Percentiles rank a stretch among this genome's conserved stretches.
Conservation (phyloP, 2,113 vertebrate genomes). For the Talpa occidentalis region DNA sequence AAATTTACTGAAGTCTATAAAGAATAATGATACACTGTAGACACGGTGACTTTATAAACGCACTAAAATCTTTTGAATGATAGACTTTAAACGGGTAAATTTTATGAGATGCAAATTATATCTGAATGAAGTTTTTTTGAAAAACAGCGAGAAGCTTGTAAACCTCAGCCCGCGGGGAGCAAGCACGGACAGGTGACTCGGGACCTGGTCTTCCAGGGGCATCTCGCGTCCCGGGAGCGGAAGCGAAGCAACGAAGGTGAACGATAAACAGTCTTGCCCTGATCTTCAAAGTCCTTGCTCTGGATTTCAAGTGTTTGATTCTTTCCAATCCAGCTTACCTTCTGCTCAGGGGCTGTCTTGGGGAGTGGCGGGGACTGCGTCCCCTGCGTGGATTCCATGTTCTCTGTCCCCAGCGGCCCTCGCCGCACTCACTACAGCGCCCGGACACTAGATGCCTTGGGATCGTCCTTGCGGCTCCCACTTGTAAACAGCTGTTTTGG, state of each 20-base stretch:
- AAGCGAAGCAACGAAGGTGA: not conserved
- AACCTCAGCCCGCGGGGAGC: too few species aligned
- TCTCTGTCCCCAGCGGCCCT: not conserved
- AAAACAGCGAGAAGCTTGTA: too few species aligned
- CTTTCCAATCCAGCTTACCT: not conserved
- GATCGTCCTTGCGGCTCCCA: not conserved
- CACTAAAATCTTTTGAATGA: not conserved
- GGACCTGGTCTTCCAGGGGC: too few species aligned
- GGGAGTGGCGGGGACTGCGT: too few species aligned
- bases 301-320: not conserved
- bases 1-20: not conserved
- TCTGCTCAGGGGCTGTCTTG: too few species aligned
- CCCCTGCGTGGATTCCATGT: fast-evolving
- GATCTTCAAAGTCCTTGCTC: not conserved
- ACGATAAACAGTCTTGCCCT: not conserved
- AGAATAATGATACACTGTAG: not conserved
- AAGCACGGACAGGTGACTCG: too few species aligned
- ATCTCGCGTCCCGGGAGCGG: too few species aligned
- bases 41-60: not conserved
- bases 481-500: not conserved
- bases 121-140: too few species aligned
- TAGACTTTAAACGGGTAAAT: not conserved
- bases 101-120: too few species aligned
- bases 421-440: too few species aligned
- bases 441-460: fast-evolving